phyloP scores from a whole-genome alignment of 2,888 invertebrate species.

The Drosophila mayaguana region DNA sequence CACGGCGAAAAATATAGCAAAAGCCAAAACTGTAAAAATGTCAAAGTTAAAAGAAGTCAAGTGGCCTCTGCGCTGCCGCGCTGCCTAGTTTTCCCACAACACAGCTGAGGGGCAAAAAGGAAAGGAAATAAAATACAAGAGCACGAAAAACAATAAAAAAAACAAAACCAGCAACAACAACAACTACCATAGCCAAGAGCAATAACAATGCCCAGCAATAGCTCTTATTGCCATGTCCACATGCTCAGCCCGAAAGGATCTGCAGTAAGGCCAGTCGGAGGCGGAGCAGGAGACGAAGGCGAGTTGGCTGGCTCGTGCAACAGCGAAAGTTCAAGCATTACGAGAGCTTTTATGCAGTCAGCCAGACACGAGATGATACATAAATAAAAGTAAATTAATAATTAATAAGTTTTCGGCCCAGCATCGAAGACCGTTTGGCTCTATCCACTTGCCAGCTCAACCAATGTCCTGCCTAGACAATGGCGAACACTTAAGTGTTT shows the following conservation, averaged over 20 bases:
- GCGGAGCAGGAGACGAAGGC: no score
- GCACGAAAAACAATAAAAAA: constrained; percentile 36
- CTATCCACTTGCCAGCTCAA: constrained; percentile 9
- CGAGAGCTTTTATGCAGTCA: constrained; percentile 48
- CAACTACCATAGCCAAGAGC: constrained; percentile 5
- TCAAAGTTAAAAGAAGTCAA: constrained; percentile 57
- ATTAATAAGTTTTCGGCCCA: constrained; percentile 60
- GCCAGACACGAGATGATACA: constrained; percentile 31
- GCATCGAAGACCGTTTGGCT: constrained; percentile 7
- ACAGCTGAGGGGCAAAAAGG: background rate
- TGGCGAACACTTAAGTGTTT: constrained; percentile 64
- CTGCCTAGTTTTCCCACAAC: background rate
- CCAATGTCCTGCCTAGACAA: constrained; percentile 46
- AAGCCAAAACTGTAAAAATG: constrained; percentile 58
- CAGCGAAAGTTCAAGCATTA: constrained; percentile 27
- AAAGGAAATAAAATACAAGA: constrained; percentile 5
- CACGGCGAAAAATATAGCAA: constrained; percentile 24
- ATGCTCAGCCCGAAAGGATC: constrained; percentile 20
- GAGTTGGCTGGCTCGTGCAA: background rate
- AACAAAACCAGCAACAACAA: constrained; percentile 4
- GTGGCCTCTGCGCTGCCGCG: constrained; percentile 28
- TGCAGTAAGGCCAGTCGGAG: background rate
- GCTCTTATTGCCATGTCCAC: constrained; percentile 48
- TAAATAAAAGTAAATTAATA: constrained; percentile 66
- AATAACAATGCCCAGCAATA: constrained; percentile 46